phyloP scores from a whole-genome alignment of 2,888 invertebrate genomes.

The Andrena dorsata region DNA sequence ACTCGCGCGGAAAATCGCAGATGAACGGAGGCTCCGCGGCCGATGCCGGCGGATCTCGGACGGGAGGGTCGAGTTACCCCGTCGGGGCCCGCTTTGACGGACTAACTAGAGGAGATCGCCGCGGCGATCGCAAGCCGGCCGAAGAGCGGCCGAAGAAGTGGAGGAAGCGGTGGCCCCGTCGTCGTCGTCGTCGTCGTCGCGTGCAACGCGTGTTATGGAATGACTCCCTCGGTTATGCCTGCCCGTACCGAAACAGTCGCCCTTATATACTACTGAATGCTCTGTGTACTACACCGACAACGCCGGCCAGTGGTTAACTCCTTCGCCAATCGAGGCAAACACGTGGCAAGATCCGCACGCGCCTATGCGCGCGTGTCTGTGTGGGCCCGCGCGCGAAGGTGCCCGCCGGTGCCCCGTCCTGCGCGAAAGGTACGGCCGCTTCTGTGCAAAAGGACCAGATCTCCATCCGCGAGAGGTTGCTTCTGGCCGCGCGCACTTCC shows the following conservation, averaged over 20 bases:
- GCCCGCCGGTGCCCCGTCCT: background rate
- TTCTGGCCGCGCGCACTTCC: too few relatives aligned
- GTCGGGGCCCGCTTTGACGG: background rate
- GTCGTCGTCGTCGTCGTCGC: constrained; percentile 3
- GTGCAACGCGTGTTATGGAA: constrained; percentile 60
- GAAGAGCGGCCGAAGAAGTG: constrained; percentile 3
- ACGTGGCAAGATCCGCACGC: constrained; percentile 52
- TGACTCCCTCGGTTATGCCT: constrained; percentile 68
- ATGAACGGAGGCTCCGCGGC: background rate
- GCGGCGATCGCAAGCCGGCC: background rate
- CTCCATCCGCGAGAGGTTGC: background rate
- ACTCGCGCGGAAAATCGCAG: too few relatives aligned
- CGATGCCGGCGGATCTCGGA: background rate
- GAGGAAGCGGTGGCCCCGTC: constrained; percentile 23
- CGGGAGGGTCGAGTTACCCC: constrained; percentile 6
- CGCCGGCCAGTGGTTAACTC: constrained; percentile 69
- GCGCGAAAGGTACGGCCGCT: background rate
- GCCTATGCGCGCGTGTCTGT: background rate
- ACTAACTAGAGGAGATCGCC: background rate
- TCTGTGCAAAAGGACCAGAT: constrained; percentile 17
- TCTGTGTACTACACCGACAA: constrained; percentile 62
- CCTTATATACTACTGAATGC: constrained; percentile 77
- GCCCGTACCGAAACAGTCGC: constrained; percentile 70
- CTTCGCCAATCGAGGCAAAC: constrained; percentile 75
- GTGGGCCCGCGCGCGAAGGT: background rate